Conservation (phyloP, 2,888 invertebrate genomes). For the Seira sanloemensis region DNA sequence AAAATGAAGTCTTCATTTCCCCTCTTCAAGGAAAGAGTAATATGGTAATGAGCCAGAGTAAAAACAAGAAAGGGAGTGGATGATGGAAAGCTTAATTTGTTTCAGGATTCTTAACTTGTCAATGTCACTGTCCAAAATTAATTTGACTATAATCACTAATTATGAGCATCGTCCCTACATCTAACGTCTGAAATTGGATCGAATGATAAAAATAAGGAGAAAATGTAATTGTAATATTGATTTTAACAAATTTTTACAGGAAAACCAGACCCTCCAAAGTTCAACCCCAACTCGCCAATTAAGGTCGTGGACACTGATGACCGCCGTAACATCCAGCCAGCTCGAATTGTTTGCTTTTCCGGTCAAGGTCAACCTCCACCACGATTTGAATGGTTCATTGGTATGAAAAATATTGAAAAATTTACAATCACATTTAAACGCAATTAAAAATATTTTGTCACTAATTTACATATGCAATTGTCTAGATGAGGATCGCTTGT, state of each 20-base stretch:
- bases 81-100: too few species aligned
- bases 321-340: conserved; percentile 24
- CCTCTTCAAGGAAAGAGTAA: too few species aligned
- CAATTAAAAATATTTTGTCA: background rate
- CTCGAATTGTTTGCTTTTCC: conserved; percentile 63
- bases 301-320: conserved; percentile 58
- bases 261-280: conserved; percentile 68
- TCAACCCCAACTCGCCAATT: conserved; percentile 44
- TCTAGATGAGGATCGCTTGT: conserved; percentile 64
- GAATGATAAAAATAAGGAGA: background rate
- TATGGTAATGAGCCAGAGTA: too few species aligned
- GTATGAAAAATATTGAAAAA: conserved; percentile 43
- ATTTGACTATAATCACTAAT: too few species aligned
- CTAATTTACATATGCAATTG: background rate
- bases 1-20: background rate
- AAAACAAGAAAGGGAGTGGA: too few species aligned
- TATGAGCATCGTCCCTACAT: too few species aligned
- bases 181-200: too few species aligned
- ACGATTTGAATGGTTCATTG: conserved; percentile 72
- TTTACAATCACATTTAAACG: background rate
- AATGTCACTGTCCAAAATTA: too few species aligned
- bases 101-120: too few species aligned
- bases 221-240: too few species aligned
- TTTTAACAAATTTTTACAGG: conserved; percentile 67
- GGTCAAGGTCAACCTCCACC: conserved; percentile 68